These are phyloP conservation scores for Tolypeutes matacus DNA, from an alignment of 2,797 vertebrate genomes.

Conservation along the genomic window DNA sequence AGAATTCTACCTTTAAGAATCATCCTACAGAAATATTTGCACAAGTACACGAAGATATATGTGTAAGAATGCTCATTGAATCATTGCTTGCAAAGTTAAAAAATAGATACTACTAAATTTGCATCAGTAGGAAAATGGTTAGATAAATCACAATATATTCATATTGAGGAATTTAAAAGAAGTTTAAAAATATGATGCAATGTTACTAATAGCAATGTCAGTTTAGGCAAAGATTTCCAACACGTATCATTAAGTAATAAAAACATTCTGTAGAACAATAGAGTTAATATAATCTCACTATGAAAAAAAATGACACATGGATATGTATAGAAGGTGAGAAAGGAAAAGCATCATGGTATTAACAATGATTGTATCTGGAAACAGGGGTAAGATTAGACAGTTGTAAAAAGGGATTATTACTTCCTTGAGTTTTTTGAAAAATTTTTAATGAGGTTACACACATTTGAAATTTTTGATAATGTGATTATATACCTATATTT, in stretches of 20 bases:
- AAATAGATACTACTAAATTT: conserved; percentile 19
- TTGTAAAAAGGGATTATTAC: neutral
- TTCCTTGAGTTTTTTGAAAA: neutral
- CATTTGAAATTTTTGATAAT: conserved; percentile 42
- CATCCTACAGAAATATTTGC: conserved; percentile 12
- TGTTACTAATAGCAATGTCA: conserved; percentile 35
- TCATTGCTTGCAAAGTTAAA: conserved; percentile 43
- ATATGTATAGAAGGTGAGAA: conserved; percentile 32
- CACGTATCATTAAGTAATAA: conserved; percentile 48
- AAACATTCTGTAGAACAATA: conserved; percentile 33
- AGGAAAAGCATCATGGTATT: neutral
- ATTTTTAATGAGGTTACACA: neutral
- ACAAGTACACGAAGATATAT: neutral
- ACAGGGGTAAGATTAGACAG: neutral
- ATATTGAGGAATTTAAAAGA: neutral
- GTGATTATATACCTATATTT: neutral
- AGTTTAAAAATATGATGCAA: conserved; percentile 41
- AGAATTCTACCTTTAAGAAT: conserved; percentile 36
- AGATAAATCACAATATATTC: conserved; percentile 6
- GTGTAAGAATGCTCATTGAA: neutral
- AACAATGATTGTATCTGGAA: conserved; percentile 32
- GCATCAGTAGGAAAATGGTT: neutral
- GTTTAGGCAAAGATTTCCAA: conserved; percentile 33
- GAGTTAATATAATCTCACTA: conserved; percentile 39
- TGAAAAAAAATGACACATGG: neutral